Conservation (phyloP, 35 echinoderm and acorn worm species). For the Hemicentrotus pulcherrimus region DNA sequence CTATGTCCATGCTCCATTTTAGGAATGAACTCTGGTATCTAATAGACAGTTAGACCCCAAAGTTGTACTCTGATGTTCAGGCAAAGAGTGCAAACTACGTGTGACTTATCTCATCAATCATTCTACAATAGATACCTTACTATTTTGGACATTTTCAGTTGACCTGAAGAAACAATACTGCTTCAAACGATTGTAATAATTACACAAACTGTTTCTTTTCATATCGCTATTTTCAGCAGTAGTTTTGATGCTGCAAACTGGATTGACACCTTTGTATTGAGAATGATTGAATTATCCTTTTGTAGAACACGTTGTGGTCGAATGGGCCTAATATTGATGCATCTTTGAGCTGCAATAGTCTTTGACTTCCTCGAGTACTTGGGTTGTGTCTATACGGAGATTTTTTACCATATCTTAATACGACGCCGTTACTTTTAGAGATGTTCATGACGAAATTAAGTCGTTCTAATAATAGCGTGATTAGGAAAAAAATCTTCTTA, state of each 20-base stretch:
- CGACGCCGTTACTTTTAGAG: too few species aligned
- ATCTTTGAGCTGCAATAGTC: not conserved
- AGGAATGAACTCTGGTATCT: not conserved
- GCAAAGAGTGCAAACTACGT: not conserved
- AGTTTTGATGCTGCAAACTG: not conserved
- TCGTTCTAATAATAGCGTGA: too few species aligned
- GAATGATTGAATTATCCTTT: slow-evolving; percentile 13
- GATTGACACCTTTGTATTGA: not conserved
- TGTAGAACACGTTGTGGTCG: not conserved
- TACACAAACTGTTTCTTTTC: not conserved
- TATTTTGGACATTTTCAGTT: not conserved
- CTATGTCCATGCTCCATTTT: not conserved
- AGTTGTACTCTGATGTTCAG: not conserved
- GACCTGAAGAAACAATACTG: not conserved
- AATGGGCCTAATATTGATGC: not conserved
- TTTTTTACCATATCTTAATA: not conserved
- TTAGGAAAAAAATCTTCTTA: too few species aligned
- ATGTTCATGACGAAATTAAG: too few species aligned
- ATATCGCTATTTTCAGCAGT: not conserved
- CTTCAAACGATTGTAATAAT: not conserved
- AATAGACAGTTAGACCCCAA: not conserved
- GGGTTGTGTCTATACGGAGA: not conserved
- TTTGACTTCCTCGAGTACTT: not conserved
- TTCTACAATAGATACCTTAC: not conserved
- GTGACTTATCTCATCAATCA: not conserved